These are phyloP conservation scores for Ictalurus punctatus DNA, from an alignment of 2,113 vertebrate species.

Conservation along the genomic window DNA sequence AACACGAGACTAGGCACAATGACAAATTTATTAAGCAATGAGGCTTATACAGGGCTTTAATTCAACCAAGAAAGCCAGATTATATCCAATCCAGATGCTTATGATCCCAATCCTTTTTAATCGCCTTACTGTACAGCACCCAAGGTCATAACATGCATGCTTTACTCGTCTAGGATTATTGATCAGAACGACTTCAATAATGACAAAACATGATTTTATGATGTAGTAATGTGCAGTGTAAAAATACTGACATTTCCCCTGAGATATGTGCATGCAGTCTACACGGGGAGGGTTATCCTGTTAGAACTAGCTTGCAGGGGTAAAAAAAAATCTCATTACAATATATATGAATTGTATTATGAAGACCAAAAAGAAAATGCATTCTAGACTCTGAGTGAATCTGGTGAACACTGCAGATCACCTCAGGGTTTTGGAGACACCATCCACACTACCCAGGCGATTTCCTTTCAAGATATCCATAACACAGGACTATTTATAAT, in stretches of 20 bases:
- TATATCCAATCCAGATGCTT: conserved; percentile 6
- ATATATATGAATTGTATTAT: not conserved
- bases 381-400: not conserved
- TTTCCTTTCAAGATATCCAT: not conserved
- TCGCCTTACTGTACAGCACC: not conserved
- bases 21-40: conserved; percentile 16
- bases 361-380: not conserved
- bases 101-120: conserved; percentile 3
- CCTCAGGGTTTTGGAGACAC: not conserved
- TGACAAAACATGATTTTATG: not conserved
- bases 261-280: not conserved
- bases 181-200: not conserved
- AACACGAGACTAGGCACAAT: not conserved
- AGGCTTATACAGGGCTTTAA: not conserved
- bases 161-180: not conserved
- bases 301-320: not conserved
- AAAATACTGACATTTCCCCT: not conserved
- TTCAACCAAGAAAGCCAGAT: not conserved
- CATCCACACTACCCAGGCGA: not conserved
- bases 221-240: not conserved
- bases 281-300: not conserved
- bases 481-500: not conserved
- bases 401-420: not conserved
- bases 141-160: not conserved
- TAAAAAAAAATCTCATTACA: not conserved